phyloP scores from a whole-genome alignment of 2,113 vertebrate species.

The Actinemys pallida region DNA sequence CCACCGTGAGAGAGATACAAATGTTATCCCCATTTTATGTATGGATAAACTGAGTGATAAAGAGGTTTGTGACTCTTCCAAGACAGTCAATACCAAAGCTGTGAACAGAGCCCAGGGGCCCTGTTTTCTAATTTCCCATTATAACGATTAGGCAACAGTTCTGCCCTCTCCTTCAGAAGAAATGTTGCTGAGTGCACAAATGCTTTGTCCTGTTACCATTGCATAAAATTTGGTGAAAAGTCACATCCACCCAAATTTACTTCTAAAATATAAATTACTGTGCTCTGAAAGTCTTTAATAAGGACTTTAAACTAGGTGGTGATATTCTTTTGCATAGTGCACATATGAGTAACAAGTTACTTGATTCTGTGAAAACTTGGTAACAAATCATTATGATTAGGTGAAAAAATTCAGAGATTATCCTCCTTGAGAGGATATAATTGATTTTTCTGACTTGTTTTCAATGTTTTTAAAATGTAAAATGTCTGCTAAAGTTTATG shows the following conservation, averaged over 20 bases:
- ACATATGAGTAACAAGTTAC: not conserved
- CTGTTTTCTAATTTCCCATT: not conserved
- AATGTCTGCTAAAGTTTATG: not conserved
- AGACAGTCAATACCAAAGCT: not conserved
- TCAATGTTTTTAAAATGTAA: not conserved
- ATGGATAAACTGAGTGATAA: not conserved
- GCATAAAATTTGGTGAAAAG: not conserved
- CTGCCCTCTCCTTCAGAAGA: not conserved
- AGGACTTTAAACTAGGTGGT: not conserved
- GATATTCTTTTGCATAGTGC: not conserved
- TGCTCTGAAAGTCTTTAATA: not conserved
- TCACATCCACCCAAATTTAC: not conserved
- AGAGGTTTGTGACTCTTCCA: not conserved
- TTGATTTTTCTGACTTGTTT: not conserved
- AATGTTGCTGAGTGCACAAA: not conserved
- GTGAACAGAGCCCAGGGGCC: not conserved
- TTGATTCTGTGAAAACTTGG: not conserved
- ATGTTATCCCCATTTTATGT: not conserved
- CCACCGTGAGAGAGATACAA: not conserved
- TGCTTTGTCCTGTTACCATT: not conserved
- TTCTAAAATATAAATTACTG: not conserved
- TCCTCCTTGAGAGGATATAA: not conserved
- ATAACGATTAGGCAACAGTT: not conserved
- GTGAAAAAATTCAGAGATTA: not conserved
- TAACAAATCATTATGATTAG: not conserved